These are phyloP conservation scores for Ancistrus triradiatus DNA, from an alignment of 2,113 vertebrate species.

Conservation along the genomic window DNA sequence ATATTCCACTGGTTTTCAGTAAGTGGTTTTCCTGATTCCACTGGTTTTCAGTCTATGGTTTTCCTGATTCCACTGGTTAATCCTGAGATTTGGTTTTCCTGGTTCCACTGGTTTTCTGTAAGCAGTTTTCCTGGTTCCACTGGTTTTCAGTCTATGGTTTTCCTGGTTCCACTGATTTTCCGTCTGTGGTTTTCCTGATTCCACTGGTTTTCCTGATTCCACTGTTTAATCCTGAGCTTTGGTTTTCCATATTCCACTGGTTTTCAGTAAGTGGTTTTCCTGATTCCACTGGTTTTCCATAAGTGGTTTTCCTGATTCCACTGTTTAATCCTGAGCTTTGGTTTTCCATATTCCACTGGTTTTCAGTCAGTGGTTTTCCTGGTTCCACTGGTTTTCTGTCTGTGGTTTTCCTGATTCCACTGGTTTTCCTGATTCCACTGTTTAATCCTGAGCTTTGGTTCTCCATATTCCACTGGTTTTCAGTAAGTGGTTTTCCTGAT, in stretches of 20 bases:
- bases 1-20: background rate
- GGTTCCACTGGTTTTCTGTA: background rate
- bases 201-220: background rate
- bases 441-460: too few relatives aligned
- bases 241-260: background rate
- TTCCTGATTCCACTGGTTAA: background rate
- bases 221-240: background rate
- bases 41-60: background rate
- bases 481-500: background rate
- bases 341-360: background rate
- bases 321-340: too few relatives aligned
- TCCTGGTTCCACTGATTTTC: background rate
- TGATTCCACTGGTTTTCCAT: too few relatives aligned
- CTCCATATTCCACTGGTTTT: background rate
- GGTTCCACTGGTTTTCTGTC: background rate
- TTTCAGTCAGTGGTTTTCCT: background rate
- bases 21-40: background rate
- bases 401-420: background rate
- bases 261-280: too few relatives aligned
- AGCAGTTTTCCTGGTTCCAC: background rate
- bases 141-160: background rate
- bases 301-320: background rate
- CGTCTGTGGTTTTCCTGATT: background rate
- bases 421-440: too few relatives aligned
- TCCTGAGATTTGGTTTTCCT: background rate